These are phyloP conservation scores for Neosalanx taihuensis DNA, from an alignment of 2,797 vertebrate genomes.

Conservation along the genomic window DNA sequence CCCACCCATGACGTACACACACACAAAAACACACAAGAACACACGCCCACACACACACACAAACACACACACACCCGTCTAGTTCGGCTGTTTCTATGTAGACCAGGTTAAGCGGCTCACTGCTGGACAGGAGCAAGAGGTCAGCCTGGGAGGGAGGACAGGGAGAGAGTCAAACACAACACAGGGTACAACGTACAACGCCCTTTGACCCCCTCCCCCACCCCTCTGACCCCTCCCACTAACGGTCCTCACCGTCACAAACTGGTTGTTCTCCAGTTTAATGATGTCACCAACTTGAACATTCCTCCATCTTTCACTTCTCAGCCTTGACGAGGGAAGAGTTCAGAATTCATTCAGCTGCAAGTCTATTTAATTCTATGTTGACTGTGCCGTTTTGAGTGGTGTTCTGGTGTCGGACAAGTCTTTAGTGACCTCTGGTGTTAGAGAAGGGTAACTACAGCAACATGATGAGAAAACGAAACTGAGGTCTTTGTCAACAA, in stretches of 20 bases:
- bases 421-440: slow-evolving; percentile 12
- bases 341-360: neutral
- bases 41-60: slow-evolving; percentile 9
- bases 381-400: neutral
- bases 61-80: slow-evolving; percentile 79
- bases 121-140: slow-evolving; percentile 88
- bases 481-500: neutral
- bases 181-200: neutral
- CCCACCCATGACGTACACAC: neutral
- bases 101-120: slow-evolving; percentile 86
- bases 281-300: slow-evolving; percentile 93
- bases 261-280: slow-evolving; percentile 88
- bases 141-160: slow-evolving; percentile 77
- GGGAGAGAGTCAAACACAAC: slow-evolving; percentile 22
- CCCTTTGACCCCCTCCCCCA: neutral
- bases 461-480: neutral
- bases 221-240: too few species aligned
- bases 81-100: slow-evolving; percentile 93
- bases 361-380: neutral
- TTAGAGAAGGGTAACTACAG: slow-evolving; percentile 1
- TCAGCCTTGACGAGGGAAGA: slow-evolving; percentile 72
- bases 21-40: neutral
- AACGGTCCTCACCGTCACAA: slow-evolving; percentile 83
- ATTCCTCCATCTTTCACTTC: slow-evolving; percentile 88
- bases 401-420: neutral